phyloP scores from a whole-genome alignment of 2,888 invertebrate species.

The Sceliomorpha sp. region DNA sequence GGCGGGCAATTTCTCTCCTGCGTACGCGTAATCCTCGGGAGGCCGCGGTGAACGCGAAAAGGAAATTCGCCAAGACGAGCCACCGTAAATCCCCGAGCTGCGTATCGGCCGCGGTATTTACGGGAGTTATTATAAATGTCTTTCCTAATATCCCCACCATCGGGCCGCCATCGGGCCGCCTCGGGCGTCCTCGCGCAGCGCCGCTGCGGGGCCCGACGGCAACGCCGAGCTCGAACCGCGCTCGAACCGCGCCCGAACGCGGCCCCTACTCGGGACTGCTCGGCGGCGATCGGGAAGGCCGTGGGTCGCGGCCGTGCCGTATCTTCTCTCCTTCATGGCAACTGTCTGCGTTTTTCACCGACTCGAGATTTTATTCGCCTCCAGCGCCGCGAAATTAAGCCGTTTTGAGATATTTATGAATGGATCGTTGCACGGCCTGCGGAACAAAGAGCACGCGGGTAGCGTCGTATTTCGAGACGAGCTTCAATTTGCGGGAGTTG shows the following conservation, averaged over 20 bases:
- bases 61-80: conserved; percentile 48
- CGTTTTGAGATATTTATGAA: conserved; percentile 80
- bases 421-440: conserved; percentile 68
- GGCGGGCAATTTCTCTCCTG: conserved; percentile 19
- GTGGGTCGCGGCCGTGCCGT: conserved; percentile 68
- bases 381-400: conserved; percentile 78
- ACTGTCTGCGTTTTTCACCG: conserved; percentile 77
- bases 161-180: no score
- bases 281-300: conserved; percentile 69
- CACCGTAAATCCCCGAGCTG: conserved; percentile 61
- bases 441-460: conserved; percentile 67
- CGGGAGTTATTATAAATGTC: conserved; percentile 68
- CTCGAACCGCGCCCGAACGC: no score
- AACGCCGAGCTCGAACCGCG: no score
- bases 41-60: conserved; percentile 29
- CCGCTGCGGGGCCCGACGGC: no score
- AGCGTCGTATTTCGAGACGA: conserved; percentile 53
- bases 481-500: conserved; percentile 65
- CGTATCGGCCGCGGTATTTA: conserved; percentile 56
- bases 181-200: no score
- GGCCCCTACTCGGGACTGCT: no score
- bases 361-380: conserved; percentile 76
- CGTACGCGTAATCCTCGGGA: conserved; percentile 33
- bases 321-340: conserved; percentile 60
- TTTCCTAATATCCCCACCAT: conserved; percentile 59